Base-by-base conservation (phyloP, 2,888 invertebrate genomes). In the Pyrocoelia pectoralis region DNA sequence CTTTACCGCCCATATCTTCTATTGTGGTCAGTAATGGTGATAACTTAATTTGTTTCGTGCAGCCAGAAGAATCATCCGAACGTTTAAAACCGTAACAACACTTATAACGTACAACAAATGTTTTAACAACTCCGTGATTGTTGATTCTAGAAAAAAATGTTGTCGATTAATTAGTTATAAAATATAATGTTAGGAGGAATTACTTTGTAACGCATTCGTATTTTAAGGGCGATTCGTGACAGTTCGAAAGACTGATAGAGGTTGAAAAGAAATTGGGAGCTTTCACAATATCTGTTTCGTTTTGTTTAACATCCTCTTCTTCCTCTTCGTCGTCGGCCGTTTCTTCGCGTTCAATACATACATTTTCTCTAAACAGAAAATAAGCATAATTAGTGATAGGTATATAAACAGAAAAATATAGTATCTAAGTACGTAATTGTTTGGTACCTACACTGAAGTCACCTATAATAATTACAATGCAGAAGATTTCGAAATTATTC, bases 41-140 rank as follows among this genome's bases (percentile, higher is more conserved):
- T 66, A 89, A 81, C 58, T 87, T 85, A 15, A 88, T 84, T 82
- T 83, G 75, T 68, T 79, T 77, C 49, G 73, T 74, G 69, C 81
- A 82, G 56, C 78, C 79, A 43, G 71, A 66, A 9, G 75, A 64
- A 43, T 74, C 74, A 29, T 74, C 72, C 19, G 71, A 68, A 58
- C 87, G 82, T 57, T 84, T 82, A 77, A 82, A 89, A 38, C 90
- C 90, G 74, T 86, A 85, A 76, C 91, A 91, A 76, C 91, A 91
- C 76, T 89, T 87, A 70, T 88, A 86, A 14, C 85, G 85, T 51
- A 88, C 84, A 10, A 84, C 85, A 68, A 87, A 80, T 1, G 87
- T 89, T 77, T 87, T 88, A 68, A 85, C 85, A 33, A 85, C 84
- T 14, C 87, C 86, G 72, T 85, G 84, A 71, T 84, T 84, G 72